Evolutionary conservation across 2,888 invertebrate species (phyloP).

Genomic region (Anoplius nigerrimus): DNA sequence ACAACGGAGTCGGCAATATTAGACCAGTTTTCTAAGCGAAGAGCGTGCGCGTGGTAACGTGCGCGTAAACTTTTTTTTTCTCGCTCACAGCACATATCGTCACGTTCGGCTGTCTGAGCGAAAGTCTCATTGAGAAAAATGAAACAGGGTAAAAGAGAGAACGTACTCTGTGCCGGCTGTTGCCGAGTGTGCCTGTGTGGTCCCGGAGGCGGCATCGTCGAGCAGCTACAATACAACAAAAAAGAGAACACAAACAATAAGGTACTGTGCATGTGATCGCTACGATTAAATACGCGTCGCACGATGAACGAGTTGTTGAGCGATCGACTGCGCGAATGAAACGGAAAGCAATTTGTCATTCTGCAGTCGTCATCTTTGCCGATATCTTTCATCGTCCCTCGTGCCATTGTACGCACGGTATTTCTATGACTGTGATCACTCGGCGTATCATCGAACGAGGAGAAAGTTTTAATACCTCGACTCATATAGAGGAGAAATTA

Average conservation of each 20-base stretch:
- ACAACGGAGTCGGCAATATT: too few species aligned
- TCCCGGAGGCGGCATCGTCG: constrained; percentile 79
- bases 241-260: constrained; percentile 78
- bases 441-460: too few species aligned
- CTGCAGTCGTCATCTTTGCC: neutral
- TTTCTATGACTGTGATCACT: too few species aligned
- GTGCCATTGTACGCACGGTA: constrained; percentile 24
- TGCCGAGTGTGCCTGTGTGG: constrained; percentile 74
- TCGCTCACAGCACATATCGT: too few species aligned
- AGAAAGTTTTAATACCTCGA: too few species aligned
- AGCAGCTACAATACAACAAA: constrained; percentile 81
- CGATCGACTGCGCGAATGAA: neutral
- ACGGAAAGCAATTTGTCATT: neutral
- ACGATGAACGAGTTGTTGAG: neutral
- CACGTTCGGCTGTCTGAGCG: too few species aligned
- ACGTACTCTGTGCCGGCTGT: constrained; percentile 69
- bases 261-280: constrained; percentile 73
- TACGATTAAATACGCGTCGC: constrained; percentile 31
- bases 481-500: too few species aligned
- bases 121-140: neutral
- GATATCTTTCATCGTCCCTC: constrained; percentile 17
- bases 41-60: too few species aligned
- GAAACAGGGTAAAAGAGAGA: constrained; percentile 52
- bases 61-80: too few species aligned
- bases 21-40: too few species aligned